A percentile compares a stretch with the other conserved stretches of the same genome.
Evolutionary conservation across 2,888 invertebrate species (phyloP).

Genomic region (Eudemis profundana): DNA sequence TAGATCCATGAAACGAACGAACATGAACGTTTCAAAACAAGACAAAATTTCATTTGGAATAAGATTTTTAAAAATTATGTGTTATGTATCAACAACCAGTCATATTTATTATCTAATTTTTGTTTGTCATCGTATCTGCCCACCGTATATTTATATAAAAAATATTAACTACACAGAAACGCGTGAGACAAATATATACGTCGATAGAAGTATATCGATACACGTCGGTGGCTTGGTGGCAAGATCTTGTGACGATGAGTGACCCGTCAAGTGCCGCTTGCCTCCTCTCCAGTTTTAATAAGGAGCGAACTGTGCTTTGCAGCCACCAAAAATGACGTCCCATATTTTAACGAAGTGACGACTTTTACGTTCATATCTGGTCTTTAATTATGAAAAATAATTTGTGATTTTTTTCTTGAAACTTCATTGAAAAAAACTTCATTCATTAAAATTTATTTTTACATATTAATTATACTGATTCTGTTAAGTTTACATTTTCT

Average conservation of each 20-base stretch:
- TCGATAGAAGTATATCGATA: slow-evolving; percentile 22
- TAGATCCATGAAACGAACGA: too few species aligned
- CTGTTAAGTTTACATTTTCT: background rate
- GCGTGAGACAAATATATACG: background rate
- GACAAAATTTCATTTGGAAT: too few species aligned
- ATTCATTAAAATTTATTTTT: background rate
- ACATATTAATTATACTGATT: background rate
- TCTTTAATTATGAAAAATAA: slow-evolving; percentile 30
- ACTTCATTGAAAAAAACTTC: background rate
- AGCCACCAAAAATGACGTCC: slow-evolving; percentile 51
- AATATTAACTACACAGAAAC: too few species aligned
- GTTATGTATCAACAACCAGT: too few species aligned
- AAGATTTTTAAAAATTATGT: too few species aligned
- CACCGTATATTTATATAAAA: too few species aligned
- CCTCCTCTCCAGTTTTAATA: slow-evolving; percentile 76
- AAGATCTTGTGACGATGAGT: slow-evolving; percentile 67
- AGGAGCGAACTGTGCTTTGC: slow-evolving; percentile 70
- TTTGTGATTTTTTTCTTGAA: background rate
- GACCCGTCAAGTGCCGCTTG: slow-evolving; percentile 74
- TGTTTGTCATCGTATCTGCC: too few species aligned
- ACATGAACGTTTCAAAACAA: too few species aligned
- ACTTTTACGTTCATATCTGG: slow-evolving; percentile 45
- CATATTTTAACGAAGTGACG: slow-evolving; percentile 57
- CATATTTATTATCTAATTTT: too few species aligned
- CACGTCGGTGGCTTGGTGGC: slow-evolving; percentile 24